Evolutionary conservation across 2,113 vertebrate species (phyloP).

Genomic region (Spilogale gracilis): DNA sequence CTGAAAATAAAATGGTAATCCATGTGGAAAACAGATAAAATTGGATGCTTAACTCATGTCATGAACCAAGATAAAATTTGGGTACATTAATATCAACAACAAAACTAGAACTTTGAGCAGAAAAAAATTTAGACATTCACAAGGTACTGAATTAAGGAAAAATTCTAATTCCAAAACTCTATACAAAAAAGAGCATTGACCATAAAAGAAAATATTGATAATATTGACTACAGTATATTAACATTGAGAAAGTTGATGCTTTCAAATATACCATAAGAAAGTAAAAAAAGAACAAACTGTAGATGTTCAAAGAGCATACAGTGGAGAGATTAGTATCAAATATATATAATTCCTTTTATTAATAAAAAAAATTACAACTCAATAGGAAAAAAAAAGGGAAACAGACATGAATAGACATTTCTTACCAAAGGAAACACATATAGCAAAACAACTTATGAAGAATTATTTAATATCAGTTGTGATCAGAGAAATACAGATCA

Average conservation of each 20-base stretch:
- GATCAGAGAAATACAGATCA: background rate
- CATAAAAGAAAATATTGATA: background rate
- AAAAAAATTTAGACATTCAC: background rate
- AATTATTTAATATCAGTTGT: background rate
- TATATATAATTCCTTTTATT: background rate
- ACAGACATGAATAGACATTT: background rate
- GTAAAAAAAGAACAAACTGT: background rate
- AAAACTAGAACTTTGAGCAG: background rate
- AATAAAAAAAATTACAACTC: background rate
- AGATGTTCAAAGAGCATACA: background rate
- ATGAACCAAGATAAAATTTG: background rate
- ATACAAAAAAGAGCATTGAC: background rate
- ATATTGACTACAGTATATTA: background rate
- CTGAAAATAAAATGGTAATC: background rate
- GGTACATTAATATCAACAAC: background rate
- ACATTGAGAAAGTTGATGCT: conserved; percentile 29
- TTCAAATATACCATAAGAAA: background rate
- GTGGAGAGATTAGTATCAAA: background rate
- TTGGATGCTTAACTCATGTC: background rate
- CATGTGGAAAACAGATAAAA: background rate
- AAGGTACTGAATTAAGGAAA: background rate
- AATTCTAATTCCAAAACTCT: background rate
- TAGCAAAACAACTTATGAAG: background rate
- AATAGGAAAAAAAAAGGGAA: background rate
- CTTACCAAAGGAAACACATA: background rate